Evolutionary conservation across 1,140 invertebrate genomes (phyloP).

Genomic region (Papilio machaon): DNA sequence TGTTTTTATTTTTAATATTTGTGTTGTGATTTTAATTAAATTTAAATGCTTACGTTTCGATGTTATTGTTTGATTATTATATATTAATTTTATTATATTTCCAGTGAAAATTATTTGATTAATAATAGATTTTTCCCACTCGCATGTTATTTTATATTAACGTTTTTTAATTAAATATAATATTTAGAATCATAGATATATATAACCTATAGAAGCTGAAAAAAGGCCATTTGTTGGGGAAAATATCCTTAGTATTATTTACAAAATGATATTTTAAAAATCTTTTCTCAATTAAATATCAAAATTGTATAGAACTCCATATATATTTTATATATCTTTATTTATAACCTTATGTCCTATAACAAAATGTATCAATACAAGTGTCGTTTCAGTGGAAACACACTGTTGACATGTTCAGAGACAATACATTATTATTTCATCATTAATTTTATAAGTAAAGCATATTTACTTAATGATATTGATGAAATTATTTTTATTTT

Average conservation of each 20-base stretch:
- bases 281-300: too few species aligned
- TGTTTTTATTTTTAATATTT: neutral
- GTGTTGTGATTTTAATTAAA: conserved; percentile 8
- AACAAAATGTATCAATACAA: neutral
- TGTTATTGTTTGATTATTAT: neutral
- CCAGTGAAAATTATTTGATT: neutral
- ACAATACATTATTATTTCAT: neutral
- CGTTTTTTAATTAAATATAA: neutral
- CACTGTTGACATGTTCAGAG: neutral
- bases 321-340: neutral
- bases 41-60: neutral
- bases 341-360: neutral
- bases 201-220: too few species aligned
- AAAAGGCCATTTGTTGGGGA: too few species aligned
- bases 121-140: neutral
- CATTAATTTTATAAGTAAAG: neutral
- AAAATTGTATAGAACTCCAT: too few species aligned
- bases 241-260: too few species aligned
- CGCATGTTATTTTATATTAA: neutral
- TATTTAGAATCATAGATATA: too few species aligned
- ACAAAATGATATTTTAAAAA: too few species aligned
- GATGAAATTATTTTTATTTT: neutral
- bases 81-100: neutral
- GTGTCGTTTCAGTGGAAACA: neutral
- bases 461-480: neutral